Conservation (phyloP, 2,113 vertebrate genomes). For the Sminthopsis crassicaudata region DNA sequence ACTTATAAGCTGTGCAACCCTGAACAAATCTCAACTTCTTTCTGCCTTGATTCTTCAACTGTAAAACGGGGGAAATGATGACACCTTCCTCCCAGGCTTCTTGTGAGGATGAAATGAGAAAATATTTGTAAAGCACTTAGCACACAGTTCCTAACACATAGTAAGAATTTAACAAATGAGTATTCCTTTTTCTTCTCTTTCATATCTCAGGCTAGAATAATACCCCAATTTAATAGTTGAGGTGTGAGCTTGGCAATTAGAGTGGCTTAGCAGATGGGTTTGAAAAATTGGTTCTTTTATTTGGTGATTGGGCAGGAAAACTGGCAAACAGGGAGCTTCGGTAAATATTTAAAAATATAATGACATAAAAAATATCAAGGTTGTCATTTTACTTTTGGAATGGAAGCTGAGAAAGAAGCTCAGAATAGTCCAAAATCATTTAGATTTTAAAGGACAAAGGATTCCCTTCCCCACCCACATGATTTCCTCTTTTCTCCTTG, state of each 20-base stretch:
- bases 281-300: not conserved
- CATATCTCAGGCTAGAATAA: not conserved
- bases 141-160: not conserved
- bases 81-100: not conserved
- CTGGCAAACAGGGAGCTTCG: constrained; percentile 58
- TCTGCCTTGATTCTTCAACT: not conserved
- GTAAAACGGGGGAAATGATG: not conserved
- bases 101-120: not conserved
- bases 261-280: constrained; percentile 8
- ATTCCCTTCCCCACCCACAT: not conserved
- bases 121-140: not conserved
- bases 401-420: constrained; percentile 44
- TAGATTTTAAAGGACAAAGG: not conserved
- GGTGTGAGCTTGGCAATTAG: not conserved
- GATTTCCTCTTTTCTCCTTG: not conserved
- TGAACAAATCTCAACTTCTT: not conserved
- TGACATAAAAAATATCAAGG: constrained; percentile 55
- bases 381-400: constrained; percentile 30
- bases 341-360: constrained; percentile 56
- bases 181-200: not conserved
- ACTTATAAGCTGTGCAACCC: not conserved
- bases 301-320: constrained; percentile 45
- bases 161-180: not conserved
- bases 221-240: not conserved
- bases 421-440: constrained; percentile 62